phyloP scores from a whole-genome alignment of 2,797 vertebrate species.

The Nyctalus aviator region DNA sequence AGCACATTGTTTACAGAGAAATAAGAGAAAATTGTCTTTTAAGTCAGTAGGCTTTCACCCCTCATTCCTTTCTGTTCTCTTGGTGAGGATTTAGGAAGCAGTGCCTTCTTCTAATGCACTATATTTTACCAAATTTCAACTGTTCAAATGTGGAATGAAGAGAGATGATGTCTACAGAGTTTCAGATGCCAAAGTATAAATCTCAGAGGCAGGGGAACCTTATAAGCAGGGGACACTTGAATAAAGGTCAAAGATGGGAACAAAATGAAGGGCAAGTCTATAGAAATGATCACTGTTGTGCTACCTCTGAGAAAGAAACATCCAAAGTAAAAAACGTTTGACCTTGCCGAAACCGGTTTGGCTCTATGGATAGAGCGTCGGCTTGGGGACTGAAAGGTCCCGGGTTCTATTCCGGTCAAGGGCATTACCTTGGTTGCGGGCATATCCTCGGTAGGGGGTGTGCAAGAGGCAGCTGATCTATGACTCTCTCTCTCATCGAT shows the following conservation, averaged over 20 bases:
- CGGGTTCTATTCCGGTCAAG: too few species aligned
- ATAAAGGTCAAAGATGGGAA: neutral
- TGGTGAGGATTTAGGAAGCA: neutral
- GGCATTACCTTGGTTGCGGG: too few species aligned
- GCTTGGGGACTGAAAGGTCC: too few species aligned
- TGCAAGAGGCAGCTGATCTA: too few species aligned
- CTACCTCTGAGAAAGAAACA: constrained; percentile 34
- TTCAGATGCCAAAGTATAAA: constrained; percentile 6
- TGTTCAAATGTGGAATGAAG: constrained; percentile 38
- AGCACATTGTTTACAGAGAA: neutral
- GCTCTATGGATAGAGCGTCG: too few species aligned
- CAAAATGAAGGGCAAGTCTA: neutral
- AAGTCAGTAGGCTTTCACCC: neutral
- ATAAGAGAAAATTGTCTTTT: neutral
- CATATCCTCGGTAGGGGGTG: too few species aligned
- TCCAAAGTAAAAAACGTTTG: constrained; percentile 51
- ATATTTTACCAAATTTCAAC: neutral
- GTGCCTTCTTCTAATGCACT: neutral
- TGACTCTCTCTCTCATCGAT: too few species aligned
- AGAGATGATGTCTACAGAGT: neutral
- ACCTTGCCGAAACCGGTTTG: neutral
- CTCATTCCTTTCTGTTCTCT: neutral
- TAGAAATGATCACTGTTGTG: constrained; percentile 36
- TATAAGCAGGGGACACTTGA: neutral
- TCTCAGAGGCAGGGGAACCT: neutral